Evolutionary conservation across 2,888 invertebrate genomes (phyloP).

Genomic region (Argynnis bischoffii): DNA sequence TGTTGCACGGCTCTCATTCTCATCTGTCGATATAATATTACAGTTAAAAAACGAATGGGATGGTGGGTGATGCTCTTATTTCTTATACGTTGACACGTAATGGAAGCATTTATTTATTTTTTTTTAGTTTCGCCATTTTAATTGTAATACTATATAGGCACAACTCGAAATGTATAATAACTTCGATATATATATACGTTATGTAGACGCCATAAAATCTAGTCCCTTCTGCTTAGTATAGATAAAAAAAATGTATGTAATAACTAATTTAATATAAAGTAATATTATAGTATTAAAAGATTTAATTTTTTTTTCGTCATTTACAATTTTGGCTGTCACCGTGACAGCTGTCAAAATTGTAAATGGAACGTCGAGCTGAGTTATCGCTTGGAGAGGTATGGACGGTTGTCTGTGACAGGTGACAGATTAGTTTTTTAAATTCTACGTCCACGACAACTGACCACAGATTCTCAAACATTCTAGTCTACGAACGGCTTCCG

Average conservation of each 20-base stretch:
- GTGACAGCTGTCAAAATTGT: slow-evolving; percentile 32
- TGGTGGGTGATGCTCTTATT: not conserved
- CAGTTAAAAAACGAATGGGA: not conserved
- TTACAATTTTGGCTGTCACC: slow-evolving; percentile 33
- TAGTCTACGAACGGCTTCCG: slow-evolving; percentile 72
- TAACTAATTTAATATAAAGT: slow-evolving; percentile 52
- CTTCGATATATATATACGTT: slow-evolving; percentile 41
- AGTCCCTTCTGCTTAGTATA: slow-evolving; percentile 74
- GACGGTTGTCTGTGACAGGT: slow-evolving; percentile 42
- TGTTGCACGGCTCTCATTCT: slow-evolving; percentile 36
- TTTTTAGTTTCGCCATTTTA: slow-evolving; percentile 36
- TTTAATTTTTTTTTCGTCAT: slow-evolving; percentile 47
- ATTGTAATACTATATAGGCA: slow-evolving; percentile 37
- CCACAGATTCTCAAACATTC: slow-evolving; percentile 51
- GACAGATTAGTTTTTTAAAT: slow-evolving; percentile 26
- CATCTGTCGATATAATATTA: slow-evolving; percentile 34
- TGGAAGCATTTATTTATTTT: slow-evolving; percentile 16
- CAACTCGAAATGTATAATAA: too few species aligned
- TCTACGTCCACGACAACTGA: slow-evolving; percentile 26
- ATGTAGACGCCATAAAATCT: slow-evolving; percentile 76
- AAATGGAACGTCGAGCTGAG: slow-evolving; percentile 43
- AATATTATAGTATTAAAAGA: slow-evolving; percentile 49
- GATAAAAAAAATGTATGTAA: slow-evolving; percentile 60
- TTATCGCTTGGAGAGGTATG: slow-evolving; percentile 49
- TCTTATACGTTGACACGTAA: not conserved